Evolutionary conservation across 1,140 invertebrate genomes (phyloP).

Genomic region (Orius insidiosus): DNA sequence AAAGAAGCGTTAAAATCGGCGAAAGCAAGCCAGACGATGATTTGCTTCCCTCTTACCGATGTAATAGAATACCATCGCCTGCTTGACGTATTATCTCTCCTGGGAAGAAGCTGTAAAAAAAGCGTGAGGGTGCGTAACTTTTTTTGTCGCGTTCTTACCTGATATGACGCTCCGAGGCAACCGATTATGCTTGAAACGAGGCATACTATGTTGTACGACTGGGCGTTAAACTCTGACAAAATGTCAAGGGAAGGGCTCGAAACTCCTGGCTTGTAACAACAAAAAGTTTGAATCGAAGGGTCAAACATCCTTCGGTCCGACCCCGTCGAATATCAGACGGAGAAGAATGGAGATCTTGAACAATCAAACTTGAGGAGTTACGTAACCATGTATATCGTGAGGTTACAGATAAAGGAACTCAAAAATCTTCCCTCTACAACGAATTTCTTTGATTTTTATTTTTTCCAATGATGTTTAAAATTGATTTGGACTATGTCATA

Average conservation of each 20-base stretch:
- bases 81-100: constrained; percentile 24
- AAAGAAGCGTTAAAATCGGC: constrained; percentile 57
- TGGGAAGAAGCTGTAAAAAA: constrained; percentile 31
- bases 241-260: constrained; percentile 15
- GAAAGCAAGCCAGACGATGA: constrained; percentile 58
- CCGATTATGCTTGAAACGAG: constrained; percentile 51
- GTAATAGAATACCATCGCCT: constrained; percentile 35
- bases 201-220: constrained; percentile 40
- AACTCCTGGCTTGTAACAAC: constrained; percentile 16
- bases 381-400: too few species aligned
- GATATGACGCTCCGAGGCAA: constrained; percentile 52
- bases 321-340: background rate
- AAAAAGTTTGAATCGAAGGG: constrained; percentile 21
- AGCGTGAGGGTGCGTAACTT: background rate
- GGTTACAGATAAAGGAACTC: too few species aligned
- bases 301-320: constrained; percentile 21
- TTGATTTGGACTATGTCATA: too few species aligned
- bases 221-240: constrained; percentile 19
- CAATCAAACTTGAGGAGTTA: too few species aligned
- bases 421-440: too few species aligned
- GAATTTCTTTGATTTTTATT: too few species aligned
- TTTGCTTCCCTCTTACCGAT: constrained; percentile 40
- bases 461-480: too few species aligned
- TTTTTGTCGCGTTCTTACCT: constrained; percentile 37
- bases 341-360: too few species aligned